Conservation (phyloP, 1,140 invertebrate genomes). For the Physella acuta region DNA sequence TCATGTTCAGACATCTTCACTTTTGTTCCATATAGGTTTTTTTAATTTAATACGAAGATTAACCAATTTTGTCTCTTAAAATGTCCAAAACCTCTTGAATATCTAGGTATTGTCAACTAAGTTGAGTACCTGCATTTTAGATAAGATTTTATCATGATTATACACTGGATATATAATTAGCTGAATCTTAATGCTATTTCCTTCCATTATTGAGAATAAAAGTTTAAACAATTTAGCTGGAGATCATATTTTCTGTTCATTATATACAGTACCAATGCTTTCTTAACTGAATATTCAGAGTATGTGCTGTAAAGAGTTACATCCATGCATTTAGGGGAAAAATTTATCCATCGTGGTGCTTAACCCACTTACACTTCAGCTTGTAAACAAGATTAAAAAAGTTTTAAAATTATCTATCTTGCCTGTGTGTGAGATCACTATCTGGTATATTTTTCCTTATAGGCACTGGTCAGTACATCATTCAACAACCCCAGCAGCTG, state of each 20-base stretch:
- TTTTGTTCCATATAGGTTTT: background rate
- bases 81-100: background rate
- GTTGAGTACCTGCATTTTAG: background rate
- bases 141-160: background rate
- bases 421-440: background rate
- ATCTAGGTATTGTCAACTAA: background rate
- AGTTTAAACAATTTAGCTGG: no score
- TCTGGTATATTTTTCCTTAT: background rate
- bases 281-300: no score
- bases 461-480: constrained; percentile 45
- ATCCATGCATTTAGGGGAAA: no score
- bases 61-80: background rate
- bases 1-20: background rate
- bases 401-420: background rate
- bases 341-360: background rate
- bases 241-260: no score
- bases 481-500: constrained; percentile 13
- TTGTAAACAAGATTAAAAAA: background rate
- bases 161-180: no score
- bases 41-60: background rate
- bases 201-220: no score
- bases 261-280: no score
- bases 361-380: background rate
- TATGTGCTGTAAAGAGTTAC: no score
- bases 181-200: no score